Percentiles rank a stretch among this genome's conserved stretches.
These are phyloP conservation scores for Taxidea taxus DNA, from an alignment of 2,113 vertebrate genomes.

Conservation along the genomic window DNA sequence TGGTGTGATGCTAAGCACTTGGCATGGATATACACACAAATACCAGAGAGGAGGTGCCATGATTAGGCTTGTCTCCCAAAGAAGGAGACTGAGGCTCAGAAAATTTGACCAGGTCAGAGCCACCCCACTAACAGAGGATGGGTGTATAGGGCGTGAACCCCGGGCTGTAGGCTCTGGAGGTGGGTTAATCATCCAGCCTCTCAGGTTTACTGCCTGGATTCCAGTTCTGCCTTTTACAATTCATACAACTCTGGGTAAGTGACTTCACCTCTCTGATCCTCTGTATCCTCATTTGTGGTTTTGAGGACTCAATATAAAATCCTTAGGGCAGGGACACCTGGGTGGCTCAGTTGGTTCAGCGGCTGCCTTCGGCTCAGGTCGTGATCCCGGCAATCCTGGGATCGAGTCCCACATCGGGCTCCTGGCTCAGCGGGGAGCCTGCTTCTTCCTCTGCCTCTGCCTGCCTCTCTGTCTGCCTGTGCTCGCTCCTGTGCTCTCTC, in stretches of 20 bases:
- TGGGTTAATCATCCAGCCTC: accelerated
- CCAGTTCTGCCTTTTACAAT: neutral
- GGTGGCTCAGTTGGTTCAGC: too few species aligned
- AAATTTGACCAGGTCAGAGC: neutral
- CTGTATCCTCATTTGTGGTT: neutral
- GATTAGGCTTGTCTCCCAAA: neutral
- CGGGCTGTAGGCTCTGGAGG: neutral
- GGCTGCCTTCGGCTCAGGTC: too few species aligned
- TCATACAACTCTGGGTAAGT: neutral
- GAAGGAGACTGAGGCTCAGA: neutral
- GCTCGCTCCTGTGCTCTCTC: too few species aligned
- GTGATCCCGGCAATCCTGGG: too few species aligned
- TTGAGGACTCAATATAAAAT: conserved; percentile 19
- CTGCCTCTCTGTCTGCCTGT: too few species aligned
- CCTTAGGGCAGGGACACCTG: neutral
- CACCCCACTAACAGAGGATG: accelerated
- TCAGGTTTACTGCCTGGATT: neutral
- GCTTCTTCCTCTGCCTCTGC: too few species aligned
- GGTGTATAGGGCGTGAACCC: neutral
- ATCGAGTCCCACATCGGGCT: too few species aligned
- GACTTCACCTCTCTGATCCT: neutral
- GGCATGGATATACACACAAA: neutral
- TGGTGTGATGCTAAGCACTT: neutral
- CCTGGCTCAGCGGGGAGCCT: too few species aligned
- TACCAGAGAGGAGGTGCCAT: neutral